Percentiles rank a stretch among this genome's conserved stretches.
Evolutionary conservation across 2,888 invertebrate species (phyloP).

Genomic region (Microctonus brassicae): DNA sequence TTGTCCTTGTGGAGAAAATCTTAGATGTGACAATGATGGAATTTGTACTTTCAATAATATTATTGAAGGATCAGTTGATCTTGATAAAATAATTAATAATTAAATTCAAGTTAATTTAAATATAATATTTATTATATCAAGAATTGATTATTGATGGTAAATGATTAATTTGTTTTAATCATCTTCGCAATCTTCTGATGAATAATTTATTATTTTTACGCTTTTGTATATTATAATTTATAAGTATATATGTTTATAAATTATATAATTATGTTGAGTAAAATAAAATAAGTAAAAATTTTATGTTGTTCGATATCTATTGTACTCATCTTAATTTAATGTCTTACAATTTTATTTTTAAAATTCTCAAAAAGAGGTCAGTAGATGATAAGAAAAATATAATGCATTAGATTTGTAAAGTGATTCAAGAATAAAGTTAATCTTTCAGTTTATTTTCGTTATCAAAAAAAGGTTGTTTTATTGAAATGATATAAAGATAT

Average conservation of each 20-base stretch:
- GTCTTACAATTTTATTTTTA: too few relatives aligned
- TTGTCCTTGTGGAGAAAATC: constrained; percentile 10
- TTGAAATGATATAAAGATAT: not conserved
- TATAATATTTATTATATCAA: not conserved
- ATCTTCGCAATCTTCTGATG: constrained; percentile 4
- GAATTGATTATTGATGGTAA: not conserved
- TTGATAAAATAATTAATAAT: not conserved
- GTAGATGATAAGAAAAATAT: too few relatives aligned
- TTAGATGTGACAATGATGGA: not conserved
- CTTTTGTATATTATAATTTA: not conserved
- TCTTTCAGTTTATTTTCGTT: too few relatives aligned
- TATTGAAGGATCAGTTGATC: too few relatives aligned
- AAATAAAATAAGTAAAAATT: too few relatives aligned
- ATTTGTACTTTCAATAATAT: not conserved
- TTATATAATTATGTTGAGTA: not conserved
- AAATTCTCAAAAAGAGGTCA: too few relatives aligned
- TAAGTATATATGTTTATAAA: not conserved
- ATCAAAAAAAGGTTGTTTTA: too few relatives aligned
- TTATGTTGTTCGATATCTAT: too few relatives aligned
- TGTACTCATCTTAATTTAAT: too few relatives aligned
- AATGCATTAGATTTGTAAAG: too few relatives aligned
- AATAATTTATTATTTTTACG: not conserved
- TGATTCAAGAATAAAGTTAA: too few relatives aligned
- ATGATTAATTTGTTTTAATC: not conserved
- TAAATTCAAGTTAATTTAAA: not conserved